Evolutionary conservation across 1,140 invertebrate genomes (phyloP), one percentile per base, ranked within the genome.

Genomic region (Drosophila lowei): DNA sequence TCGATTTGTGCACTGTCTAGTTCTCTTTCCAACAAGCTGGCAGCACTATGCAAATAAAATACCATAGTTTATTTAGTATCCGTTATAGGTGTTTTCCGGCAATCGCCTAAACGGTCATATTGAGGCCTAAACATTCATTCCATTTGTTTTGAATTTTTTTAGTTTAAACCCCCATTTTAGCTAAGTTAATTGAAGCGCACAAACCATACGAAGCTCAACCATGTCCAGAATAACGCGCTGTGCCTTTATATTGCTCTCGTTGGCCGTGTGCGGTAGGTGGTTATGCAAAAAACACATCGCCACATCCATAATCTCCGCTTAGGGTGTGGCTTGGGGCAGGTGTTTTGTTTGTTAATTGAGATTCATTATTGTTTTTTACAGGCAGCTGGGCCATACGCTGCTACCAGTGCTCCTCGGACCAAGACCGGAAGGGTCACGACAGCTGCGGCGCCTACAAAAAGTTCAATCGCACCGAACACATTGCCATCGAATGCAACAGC

Each of bases 401-500:
- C 91, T 98, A 97, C 86, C 96, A 98, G 84, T 98, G 97, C 90
- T 95, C 96, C 42, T 96, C 96, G 23, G 94, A 95, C 49, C 94
- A 95, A 63, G 95, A 97, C 81, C 93, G 93, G 0, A 93, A 95
- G 71, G 94, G 94, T 21, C 93, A 94, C 91, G 96, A 98, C 89
- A 95, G 94, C 48, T 98, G 97, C 92, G 97, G 97, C 1, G 96
- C 97, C 0, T 98, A 98, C 77, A 93, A 93, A 48, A 93, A 93
- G 66, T 98, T 98, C 84, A 95, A 98, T 79, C 95, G 93, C 78
- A 93, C 95, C 8, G 93, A 94, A 61, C 95, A 98, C 86, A 95
- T 97, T 72, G 93, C 97, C 1, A 94, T 98, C 7, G 97, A 98
- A 72, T 98, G 97, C 90, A 96, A 95, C 75, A 97, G 94, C 88